Conservation (phyloP, 2,113 vertebrate genomes). For the Setophaga kirtlandii region DNA sequence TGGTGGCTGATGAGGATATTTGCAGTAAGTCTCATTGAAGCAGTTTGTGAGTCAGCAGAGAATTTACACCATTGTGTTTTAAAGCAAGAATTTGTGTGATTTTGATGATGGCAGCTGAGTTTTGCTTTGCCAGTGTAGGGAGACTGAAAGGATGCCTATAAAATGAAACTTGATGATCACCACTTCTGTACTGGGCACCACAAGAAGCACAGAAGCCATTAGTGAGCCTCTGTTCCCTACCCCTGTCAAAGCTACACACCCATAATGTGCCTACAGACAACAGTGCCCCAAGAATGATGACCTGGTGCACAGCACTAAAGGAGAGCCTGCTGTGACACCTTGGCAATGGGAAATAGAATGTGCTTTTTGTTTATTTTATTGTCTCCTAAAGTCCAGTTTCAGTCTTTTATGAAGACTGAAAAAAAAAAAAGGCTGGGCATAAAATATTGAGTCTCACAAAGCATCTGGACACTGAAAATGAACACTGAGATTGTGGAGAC, state of each 20-base stretch:
- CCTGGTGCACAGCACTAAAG: background rate
- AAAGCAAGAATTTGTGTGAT: background rate
- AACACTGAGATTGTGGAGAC: background rate
- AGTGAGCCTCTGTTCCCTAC: background rate
- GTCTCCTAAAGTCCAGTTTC: background rate
- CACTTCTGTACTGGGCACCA: background rate
- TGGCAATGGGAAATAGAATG: background rate
- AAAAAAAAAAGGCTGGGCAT: background rate
- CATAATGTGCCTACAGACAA: background rate
- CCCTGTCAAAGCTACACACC: background rate
- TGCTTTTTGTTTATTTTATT: background rate
- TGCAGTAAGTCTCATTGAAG: background rate
- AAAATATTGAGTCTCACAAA: background rate
- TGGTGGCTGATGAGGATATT: background rate
- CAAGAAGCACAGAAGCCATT: background rate
- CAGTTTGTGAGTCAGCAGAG: background rate
- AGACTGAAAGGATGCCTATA: background rate
- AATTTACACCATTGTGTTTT: background rate
- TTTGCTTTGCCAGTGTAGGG: background rate
- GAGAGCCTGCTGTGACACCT: background rate
- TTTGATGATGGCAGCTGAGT: background rate
- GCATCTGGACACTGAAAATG: background rate
- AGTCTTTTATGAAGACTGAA: background rate
- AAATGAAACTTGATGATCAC: background rate
- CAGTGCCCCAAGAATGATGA: background rate